These are phyloP conservation scores for Archips xylosteana DNA, from an alignment of 2,888 invertebrate species.

Conservation along the genomic window DNA sequence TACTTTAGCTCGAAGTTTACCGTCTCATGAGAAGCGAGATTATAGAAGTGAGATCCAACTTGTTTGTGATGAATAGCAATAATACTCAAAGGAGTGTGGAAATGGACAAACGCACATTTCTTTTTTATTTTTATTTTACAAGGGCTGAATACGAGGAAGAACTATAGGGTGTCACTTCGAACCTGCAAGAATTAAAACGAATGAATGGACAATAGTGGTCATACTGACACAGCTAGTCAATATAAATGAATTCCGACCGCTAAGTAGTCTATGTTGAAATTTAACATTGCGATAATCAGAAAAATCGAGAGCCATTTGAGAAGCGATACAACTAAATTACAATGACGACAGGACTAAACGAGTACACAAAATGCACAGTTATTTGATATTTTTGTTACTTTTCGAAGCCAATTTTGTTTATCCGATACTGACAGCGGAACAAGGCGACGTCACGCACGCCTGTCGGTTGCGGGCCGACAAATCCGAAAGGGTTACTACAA, in stretches of 20 bases:
- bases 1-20: neutral
- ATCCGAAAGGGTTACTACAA: constrained; percentile 41
- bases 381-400: neutral
- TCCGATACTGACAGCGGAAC: neutral
- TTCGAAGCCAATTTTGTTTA: neutral
- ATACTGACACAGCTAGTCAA: neutral
- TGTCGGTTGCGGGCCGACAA: constrained; percentile 33
- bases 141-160: neutral
- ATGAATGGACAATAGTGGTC: neutral
- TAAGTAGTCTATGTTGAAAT: neutral
- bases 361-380: neutral
- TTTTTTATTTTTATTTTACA: neutral
- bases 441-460: neutral
- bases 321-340: neutral
- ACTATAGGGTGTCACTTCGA: neutral
- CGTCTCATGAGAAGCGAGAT: neutral
- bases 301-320: neutral
- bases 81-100: neutral
- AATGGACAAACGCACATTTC: neutral
- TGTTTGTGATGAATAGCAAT: neutral
- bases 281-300: neutral
- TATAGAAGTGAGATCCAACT: neutral
- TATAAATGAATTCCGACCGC: neutral
- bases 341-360: neutral
- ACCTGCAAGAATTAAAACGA: neutral